Evolutionary conservation across 2,888 invertebrate genomes (phyloP).

Genomic region (Melipona beecheii): DNA sequence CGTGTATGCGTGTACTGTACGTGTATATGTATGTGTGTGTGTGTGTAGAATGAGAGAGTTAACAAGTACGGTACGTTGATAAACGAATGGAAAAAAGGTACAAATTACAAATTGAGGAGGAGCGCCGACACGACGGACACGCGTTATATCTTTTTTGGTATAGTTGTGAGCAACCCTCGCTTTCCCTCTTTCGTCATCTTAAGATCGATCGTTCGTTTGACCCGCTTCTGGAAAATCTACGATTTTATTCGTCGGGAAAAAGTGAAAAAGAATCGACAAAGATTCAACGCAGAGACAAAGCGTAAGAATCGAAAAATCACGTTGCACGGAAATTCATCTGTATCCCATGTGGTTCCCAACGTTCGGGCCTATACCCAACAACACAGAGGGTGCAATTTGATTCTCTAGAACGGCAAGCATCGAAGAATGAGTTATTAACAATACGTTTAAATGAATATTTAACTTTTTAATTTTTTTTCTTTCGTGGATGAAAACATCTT

Average conservation of each 20-base stretch:
- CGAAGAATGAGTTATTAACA: no score
- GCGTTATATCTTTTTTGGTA: slow-evolving; percentile 24
- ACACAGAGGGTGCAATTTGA: no score
- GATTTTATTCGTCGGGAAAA: neutral
- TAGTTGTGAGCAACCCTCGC: slow-evolving; percentile 31
- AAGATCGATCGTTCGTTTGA: slow-evolving; percentile 31
- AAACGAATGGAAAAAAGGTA: slow-evolving; percentile 73
- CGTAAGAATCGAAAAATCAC: no score
- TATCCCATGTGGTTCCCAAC: no score
- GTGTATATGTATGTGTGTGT: slow-evolving; percentile 9
- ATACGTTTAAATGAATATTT: no score
- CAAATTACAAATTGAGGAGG: slow-evolving; percentile 68
- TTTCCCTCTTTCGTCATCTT: slow-evolving; percentile 37
- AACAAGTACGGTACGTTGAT: slow-evolving; percentile 77
- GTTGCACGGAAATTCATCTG: no score
- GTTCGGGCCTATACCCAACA: no score
- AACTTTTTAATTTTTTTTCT: no score
- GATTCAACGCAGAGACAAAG: no score
- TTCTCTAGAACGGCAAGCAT: no score
- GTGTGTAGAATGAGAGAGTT: slow-evolving; percentile 65
- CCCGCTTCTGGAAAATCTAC: neutral
- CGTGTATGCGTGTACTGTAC: slow-evolving; percentile 19
- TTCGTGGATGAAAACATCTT: no score
- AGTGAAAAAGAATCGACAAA: neutral
- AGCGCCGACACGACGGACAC: slow-evolving; percentile 67